phyloP scores from a whole-genome alignment of 2,797 vertebrate genomes.

The Phoebastria nigripes region DNA sequence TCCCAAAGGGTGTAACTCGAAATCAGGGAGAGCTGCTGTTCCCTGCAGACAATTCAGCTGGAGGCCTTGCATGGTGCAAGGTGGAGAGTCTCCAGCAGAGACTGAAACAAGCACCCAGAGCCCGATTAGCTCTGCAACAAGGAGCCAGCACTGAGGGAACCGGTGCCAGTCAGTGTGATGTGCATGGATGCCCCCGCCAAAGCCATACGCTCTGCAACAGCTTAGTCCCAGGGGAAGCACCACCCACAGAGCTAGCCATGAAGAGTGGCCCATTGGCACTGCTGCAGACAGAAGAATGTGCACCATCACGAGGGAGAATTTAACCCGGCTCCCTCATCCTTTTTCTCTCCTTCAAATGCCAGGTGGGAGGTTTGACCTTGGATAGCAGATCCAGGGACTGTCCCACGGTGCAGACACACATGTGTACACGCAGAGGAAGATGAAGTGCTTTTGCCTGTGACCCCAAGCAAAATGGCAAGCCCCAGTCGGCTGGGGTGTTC shows the following conservation, averaged over 20 bases:
- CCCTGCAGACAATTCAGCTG: background rate
- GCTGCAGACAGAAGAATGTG: background rate
- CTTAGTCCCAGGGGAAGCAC: background rate
- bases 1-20: background rate
- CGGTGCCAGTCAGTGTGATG: rapidly evolving
- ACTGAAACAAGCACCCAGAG: background rate
- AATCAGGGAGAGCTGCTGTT: background rate
- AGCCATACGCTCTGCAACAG: background rate
- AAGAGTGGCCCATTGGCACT: background rate
- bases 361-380: constrained; percentile 37
- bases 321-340: background rate
- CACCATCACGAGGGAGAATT: background rate
- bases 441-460: background rate
- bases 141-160: background rate
- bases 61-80: background rate
- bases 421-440: background rate
- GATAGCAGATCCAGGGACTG: background rate
- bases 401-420: background rate
- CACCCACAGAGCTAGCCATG: background rate
- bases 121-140: background rate
- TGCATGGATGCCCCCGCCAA: background rate
- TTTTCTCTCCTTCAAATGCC: background rate
- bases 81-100: background rate
- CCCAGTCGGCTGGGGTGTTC: background rate
- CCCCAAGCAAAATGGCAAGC: background rate